phyloP scores from a whole-genome alignment of 2,888 invertebrate genomes.

The Chironomus riparius region DNA sequence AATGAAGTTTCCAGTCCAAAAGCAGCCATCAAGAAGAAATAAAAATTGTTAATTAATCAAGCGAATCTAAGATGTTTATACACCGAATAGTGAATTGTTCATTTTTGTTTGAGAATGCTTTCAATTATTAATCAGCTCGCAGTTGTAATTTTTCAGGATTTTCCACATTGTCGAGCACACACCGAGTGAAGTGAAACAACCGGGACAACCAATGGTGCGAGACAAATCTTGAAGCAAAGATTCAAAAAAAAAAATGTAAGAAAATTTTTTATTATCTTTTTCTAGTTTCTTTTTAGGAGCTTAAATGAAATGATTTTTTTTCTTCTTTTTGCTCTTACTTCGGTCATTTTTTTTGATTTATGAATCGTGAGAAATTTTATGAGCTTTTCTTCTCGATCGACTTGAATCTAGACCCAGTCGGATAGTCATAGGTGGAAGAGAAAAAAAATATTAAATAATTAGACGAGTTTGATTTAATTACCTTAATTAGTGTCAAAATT shows the following conservation, averaged over 20 bases:
- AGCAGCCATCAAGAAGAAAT: background rate
- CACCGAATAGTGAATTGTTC: conserved; percentile 12
- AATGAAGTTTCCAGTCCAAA: background rate
- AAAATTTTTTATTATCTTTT: background rate
- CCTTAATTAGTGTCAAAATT: conserved; percentile 25
- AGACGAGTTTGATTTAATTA: conserved; percentile 20
- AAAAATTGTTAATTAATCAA: conserved; percentile 25
- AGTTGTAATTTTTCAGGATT: conserved; percentile 26
- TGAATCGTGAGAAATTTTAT: conserved; percentile 24
- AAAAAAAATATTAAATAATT: conserved; percentile 5
- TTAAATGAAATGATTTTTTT: background rate
- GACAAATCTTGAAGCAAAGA: conserved; percentile 7
- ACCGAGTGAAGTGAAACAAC: background rate
- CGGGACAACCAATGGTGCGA: conserved; percentile 8
- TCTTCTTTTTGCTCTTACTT: too few species aligned
- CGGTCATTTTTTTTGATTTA: conserved; percentile 13
- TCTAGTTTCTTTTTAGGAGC: background rate
- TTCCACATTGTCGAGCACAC: conserved; percentile 11
- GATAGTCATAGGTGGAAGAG: too few species aligned
- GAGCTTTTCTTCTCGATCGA: background rate
- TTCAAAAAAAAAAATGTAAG: background rate
- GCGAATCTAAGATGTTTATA: conserved; percentile 25
- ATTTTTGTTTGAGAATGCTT: conserved; percentile 10
- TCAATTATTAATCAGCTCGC: conserved; percentile 2
- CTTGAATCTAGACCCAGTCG: background rate